Conservation (phyloP, 2,888 invertebrate genomes). For the Napeogenes inachia region DNA sequence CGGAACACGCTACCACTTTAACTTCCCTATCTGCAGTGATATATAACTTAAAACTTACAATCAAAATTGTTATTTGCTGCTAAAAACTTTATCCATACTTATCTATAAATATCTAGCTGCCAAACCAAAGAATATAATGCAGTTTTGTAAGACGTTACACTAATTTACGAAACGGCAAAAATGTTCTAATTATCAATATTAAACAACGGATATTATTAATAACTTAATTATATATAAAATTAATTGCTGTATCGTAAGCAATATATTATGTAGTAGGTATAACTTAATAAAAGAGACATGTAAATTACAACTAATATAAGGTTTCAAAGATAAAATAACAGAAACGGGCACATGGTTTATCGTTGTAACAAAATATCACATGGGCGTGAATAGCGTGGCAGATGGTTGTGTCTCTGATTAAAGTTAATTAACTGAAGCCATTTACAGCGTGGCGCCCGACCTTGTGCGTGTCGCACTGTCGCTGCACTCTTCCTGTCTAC, state of each 20-base stretch:
- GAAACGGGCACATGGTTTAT: constrained; percentile 34
- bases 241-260: too few relatives aligned
- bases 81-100: not conserved
- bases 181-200: too few relatives aligned
- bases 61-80: not conserved
- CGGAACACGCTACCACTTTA: constrained; percentile 68
- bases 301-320: constrained; percentile 26
- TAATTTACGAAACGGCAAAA: too few relatives aligned
- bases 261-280: not conserved
- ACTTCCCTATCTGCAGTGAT: constrained; percentile 58
- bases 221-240: too few relatives aligned
- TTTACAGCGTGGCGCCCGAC: constrained; percentile 57
- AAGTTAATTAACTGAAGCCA: constrained; percentile 78
- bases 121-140: too few relatives aligned
- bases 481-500: constrained; percentile 27
- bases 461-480: constrained; percentile 35
- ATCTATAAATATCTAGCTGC: not conserved
- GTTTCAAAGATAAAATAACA: constrained; percentile 41
- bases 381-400: constrained; percentile 67
- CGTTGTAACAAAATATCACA: constrained; percentile 61
- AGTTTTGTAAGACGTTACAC: too few relatives aligned
- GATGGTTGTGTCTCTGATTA: constrained; percentile 73
- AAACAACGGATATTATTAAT: too few relatives aligned
- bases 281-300: not conserved
- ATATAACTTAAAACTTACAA: constrained; percentile 29